Evolutionary conservation across 2,797 vertebrate species (phyloP), one percentile per base, ranked within the genome.

Genomic region (Bovichtus diacanthus): DNA sequence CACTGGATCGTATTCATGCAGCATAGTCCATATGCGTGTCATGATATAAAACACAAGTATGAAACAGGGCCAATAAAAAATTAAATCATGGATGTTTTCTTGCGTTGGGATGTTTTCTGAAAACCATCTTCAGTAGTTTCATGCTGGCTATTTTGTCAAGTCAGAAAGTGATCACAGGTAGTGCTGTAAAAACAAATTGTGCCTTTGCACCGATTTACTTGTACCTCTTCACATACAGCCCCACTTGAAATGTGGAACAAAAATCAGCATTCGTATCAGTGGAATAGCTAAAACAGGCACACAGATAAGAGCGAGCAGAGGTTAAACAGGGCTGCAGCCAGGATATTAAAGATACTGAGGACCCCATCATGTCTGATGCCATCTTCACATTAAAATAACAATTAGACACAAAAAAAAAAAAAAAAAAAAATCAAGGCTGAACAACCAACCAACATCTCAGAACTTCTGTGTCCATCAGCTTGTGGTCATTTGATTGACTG

Each of bases 1-100:
- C 84, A 85, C 74, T 58, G 70, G 70, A 72, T 85, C 47, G 3
- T 73, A 66, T 61, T 86, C 89, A 85, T 90, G 89, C 91, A 92
- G 74, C 77, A 80, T 50, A 63, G 54, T 68, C 53, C 69, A 55
- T n/a, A 58, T 73, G 69, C 76, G 69, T 69, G 72, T 74, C 70
- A 74, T 80, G 69, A 69, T 21, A 76, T 50, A 51, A 83, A 73
- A 66, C 3, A 44, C 69, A 54, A 80, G 75, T 78, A 83, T 39
- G 78, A 64, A 80, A 76, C 25, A 43, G 49, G 70, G 51, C n/a
- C 49, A 78, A 74, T 53, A 44, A 15, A 81, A 76, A 70, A 43
- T 10, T 19, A 36, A 65, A 62, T 13, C 23, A 15, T 2, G 50
- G 46, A 29, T 16, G 8, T 31, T 61, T 51, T 31, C 18, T 62